These are phyloP conservation scores for Leucania comma DNA, from an alignment of 2,888 invertebrate genomes.

Conservation along the genomic window DNA sequence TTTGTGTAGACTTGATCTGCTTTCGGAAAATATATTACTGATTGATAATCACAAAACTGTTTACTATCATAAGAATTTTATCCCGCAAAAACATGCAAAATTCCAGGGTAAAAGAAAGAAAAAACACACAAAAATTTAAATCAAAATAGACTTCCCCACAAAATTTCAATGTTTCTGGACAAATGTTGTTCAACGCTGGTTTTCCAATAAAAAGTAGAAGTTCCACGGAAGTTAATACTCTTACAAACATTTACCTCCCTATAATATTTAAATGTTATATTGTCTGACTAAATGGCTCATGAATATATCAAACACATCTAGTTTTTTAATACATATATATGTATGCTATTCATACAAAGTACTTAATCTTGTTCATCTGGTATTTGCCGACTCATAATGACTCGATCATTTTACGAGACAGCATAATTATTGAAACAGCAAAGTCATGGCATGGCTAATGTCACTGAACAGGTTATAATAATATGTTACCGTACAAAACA, in stretches of 20 bases:
- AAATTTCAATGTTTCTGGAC: too few relatives aligned
- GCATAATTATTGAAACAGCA: conserved; percentile 6
- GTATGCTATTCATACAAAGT: neutral
- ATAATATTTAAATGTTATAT: neutral
- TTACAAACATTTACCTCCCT: neutral
- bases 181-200: too few relatives aligned
- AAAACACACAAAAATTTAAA: too few relatives aligned
- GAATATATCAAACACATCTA: neutral
- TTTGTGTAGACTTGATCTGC: too few relatives aligned
- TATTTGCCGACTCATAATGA: conserved; percentile 11
- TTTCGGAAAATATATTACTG: neutral
- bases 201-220: too few relatives aligned
- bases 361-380: neutral
- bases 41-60: neutral
- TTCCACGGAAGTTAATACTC: too few relatives aligned
- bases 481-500: neutral
- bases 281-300: neutral
- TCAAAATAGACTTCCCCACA: too few relatives aligned
- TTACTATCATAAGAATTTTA: neutral
- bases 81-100: too few relatives aligned
- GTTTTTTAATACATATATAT: neutral
- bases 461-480: neutral
- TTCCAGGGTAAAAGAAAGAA: too few relatives aligned
- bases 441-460: conserved; percentile 4
- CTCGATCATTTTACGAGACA: neutral